Percentiles rank a stretch among this genome's conserved stretches.
These are phyloP conservation scores for Ethmia dodecea DNA, from an alignment of 2,888 invertebrate species.

Conservation along the genomic window DNA sequence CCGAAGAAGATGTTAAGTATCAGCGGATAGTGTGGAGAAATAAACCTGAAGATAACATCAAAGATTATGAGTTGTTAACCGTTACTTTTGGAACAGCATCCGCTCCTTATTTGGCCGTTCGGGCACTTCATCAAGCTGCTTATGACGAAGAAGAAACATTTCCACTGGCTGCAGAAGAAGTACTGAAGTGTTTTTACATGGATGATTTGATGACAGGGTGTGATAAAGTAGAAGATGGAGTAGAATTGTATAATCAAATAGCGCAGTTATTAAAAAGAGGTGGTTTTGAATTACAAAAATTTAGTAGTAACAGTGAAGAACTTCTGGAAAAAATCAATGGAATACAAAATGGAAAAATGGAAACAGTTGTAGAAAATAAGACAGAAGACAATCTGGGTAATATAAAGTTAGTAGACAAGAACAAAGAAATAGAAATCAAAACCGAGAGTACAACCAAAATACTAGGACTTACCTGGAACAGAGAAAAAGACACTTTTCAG, in stretches of 20 bases:
- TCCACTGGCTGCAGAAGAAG: conserved; percentile 20
- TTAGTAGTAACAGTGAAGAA: not conserved
- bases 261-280: not conserved
- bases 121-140: conserved; percentile 24
- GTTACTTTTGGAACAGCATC: conserved; percentile 29
- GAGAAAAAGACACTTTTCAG: not conserved
- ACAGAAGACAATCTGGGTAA: too few relatives aligned
- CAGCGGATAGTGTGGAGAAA: conserved; percentile 22
- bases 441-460: not conserved
- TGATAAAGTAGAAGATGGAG: conserved; percentile 19
- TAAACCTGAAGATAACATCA: conserved; percentile 8
- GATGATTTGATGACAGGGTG: conserved; percentile 25
- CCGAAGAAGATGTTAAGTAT: conserved; percentile 21
- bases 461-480: not conserved
- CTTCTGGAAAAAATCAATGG: not conserved
- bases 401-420: too few relatives aligned
- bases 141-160: conserved; percentile 19
- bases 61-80: conserved; percentile 18
- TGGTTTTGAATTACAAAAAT: not conserved
- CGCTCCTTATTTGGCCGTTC: conserved; percentile 28
- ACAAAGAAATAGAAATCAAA: not conserved
- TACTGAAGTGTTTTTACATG: conserved; percentile 20
- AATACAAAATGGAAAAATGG: too few relatives aligned
- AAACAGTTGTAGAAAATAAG: too few relatives aligned
- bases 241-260: conserved; percentile 19